phyloP scores from a whole-genome alignment of 92 coral and sea anemone genomes.

The Palythoa grandis region DNA sequence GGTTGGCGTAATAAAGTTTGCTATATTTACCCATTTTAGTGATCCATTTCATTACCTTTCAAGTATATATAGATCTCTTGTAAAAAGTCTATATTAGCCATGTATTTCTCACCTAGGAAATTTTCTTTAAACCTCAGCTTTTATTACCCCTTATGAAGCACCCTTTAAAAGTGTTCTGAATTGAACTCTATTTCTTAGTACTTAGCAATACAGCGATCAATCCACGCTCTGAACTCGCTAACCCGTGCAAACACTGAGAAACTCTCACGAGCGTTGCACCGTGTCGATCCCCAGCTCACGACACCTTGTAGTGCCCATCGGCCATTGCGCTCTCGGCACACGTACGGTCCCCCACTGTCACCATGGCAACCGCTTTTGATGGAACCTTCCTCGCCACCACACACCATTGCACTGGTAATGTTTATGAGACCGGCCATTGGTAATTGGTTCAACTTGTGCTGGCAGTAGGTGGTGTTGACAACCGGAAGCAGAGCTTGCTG shows the following conservation, averaged over 20 bases:
- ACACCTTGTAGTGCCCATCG: constrained; percentile 53
- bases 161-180: background rate
- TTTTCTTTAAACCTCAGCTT: background rate
- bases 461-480: constrained; percentile 40
- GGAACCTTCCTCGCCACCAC: constrained; percentile 72
- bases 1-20: too few relatives aligned
- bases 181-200: background rate
- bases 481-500: constrained; percentile 50
- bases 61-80: too few relatives aligned
- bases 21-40: too few relatives aligned
- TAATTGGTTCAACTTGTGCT: constrained; percentile 38
- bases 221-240: constrained; percentile 59
- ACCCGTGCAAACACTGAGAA: constrained; percentile 66
- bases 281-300: constrained; percentile 64
- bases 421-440: constrained; percentile 1
- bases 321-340: constrained; percentile 46
- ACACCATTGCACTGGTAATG: constrained; percentile 66
- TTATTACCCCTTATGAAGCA: background rate
- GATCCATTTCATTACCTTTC: too few relatives aligned
- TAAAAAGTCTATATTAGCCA: background rate
- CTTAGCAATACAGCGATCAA: background rate
- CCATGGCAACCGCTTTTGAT: constrained; percentile 77
- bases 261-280: constrained; percentile 37
- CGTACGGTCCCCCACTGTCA: constrained; percentile 82
- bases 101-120: background rate